Evolutionary conservation across 2,888 invertebrate genomes (phyloP), one percentile per base, ranked within the genome.

Genomic region (Thecophora atra): DNA sequence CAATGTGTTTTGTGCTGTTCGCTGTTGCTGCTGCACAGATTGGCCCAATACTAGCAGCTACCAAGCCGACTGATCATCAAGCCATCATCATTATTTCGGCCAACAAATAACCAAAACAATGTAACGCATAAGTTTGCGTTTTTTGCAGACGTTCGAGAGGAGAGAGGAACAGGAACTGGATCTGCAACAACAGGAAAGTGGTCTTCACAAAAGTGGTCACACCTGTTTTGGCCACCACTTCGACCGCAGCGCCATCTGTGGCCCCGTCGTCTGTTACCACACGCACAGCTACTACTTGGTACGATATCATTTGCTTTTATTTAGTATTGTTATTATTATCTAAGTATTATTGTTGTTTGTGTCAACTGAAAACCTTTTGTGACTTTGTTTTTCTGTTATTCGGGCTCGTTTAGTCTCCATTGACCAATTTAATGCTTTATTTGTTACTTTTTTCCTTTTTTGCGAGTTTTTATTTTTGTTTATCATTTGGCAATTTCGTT

Each of bases 181-280:
- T 11, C 17, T 21, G 54, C 13, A 56, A 13, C 54, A n/a, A 47
- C 60, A 66, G 30, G 65, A 66, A 66, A 71, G 71, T 71, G 65
- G 66, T 66, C 66, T 66, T 60, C 44, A 51, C 4, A 71, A 60
- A 65, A 58, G 71, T 71, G 66, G 56, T 56, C 44, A 56, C 15
- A 51, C 60, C 62, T 62, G 69, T 51, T 69, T 60, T 62, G 60
- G 28, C 37, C 54, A 54, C 1, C 52, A 13, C n/a, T 24, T 19
- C 19, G 15, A 1, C 54, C 3, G 19, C 54, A 24, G 19, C 19
- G 1, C 17, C 15, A 11, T 19, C 21, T 30, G 19, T 37, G 8
- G 30, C 42, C 11, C 56, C 30, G 37, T 26, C 19, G 51, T 13
- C 51, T 3, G 17, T 51, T 13, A 24, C 13, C 54, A n/a, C 47